Conservation (phyloP, 2,113 vertebrate species). For the Argyrosomus japonicus region DNA sequence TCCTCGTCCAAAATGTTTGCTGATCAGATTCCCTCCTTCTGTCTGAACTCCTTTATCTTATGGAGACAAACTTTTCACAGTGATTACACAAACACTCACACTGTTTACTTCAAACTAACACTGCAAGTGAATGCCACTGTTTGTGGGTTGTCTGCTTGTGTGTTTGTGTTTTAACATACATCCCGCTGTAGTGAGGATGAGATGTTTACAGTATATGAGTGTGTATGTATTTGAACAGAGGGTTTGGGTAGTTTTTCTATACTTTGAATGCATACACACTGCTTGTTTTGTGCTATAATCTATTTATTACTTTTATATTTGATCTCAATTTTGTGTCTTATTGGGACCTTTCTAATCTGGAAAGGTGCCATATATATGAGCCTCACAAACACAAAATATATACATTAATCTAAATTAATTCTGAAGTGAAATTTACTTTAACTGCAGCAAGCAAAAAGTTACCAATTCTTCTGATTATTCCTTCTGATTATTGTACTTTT, state of each 20-base stretch:
- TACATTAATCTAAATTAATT: not conserved
- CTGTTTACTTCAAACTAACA: not conserved
- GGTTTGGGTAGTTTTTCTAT: not conserved
- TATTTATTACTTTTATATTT: not conserved
- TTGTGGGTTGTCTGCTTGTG: not conserved
- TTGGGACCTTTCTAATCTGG: not conserved
- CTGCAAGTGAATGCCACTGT: not conserved
- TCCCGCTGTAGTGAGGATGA: not conserved
- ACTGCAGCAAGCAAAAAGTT: not conserved
- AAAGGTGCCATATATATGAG: too few species aligned
- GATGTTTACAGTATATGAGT: not conserved
- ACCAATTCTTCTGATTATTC: not conserved
- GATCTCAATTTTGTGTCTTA: not conserved
- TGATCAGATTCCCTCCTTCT: conserved; percentile 3
- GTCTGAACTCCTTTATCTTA: conserved; percentile 21
- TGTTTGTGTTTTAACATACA: not conserved
- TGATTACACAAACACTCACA: not conserved
- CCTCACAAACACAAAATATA: not conserved
- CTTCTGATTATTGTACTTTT: not conserved
- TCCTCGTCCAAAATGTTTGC: conserved; percentile 12
- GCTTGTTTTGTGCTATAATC: not conserved
- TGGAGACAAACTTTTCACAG: not conserved
- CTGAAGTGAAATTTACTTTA: not conserved
- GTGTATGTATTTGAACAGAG: not conserved
- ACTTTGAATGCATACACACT: not conserved